Conservation (phyloP, 2,113 vertebrate genomes). For the Myotis lucifugus region DNA sequence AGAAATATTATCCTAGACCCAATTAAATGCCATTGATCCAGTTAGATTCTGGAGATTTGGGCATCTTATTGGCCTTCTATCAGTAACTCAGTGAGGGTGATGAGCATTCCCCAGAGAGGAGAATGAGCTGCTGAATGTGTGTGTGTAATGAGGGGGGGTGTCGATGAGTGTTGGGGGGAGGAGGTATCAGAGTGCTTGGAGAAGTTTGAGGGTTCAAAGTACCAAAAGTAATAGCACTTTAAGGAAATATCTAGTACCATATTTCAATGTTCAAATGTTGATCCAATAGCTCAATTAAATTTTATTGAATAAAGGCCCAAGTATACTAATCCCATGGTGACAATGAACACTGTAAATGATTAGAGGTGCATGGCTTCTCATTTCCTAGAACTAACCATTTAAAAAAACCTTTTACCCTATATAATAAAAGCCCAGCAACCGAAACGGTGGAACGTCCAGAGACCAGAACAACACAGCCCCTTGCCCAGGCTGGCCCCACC, state of each 20-base stretch:
- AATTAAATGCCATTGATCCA: not conserved
- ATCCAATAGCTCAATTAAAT: not conserved
- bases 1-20: not conserved
- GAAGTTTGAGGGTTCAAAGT: not conserved
- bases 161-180: not conserved
- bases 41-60: not conserved
- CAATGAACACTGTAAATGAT: not conserved
- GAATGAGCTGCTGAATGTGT: not conserved
- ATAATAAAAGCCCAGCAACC: not conserved
- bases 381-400: not conserved
- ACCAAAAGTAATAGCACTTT: not conserved
- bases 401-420: not conserved
- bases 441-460: no score
- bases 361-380: not conserved
- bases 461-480: no score
- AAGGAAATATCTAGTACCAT: not conserved
- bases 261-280: not conserved
- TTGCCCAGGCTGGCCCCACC: no score
- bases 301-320: not conserved
- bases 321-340: not conserved
- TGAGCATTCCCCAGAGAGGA: not conserved
- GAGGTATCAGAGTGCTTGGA: not conserved
- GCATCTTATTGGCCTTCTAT: not conserved
- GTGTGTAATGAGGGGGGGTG: rapidly evolving
- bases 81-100: not conserved